Base-by-base conservation (phyloP, 2,113 vertebrate genomes). In the Gallinago jamesoni region DNA sequence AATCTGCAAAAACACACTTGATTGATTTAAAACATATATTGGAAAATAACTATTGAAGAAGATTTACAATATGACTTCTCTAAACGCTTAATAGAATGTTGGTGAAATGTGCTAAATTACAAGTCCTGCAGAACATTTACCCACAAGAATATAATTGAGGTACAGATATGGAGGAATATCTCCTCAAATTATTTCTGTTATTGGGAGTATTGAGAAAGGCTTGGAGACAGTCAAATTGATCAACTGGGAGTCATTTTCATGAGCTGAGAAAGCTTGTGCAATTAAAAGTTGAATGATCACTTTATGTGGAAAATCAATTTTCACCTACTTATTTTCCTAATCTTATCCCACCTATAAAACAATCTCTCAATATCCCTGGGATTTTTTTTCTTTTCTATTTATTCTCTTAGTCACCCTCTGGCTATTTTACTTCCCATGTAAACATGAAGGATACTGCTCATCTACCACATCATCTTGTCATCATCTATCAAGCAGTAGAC, bases 191-290 rank as follows among this genome's bases (percentile, higher is more conserved):
- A 7, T 41, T 28, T n/a, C 8, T 53, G 12, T 52, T 60, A 53
- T 13, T n/a, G 25, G 23, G 18, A 30, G 25, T 50, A n/a, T 12
- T 59, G 31, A 91, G 30, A 30, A 90, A 80, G 24, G 62, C 17
- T 33, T n/a, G 35, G 53, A 72, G 84, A 74, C 30, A 27, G 21
- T 53, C 14, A 50, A 39, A 62, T 10, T 12, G 9, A 22, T n/a
- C 9, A 63, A 7, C 12, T 55, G 35, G 17, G 9, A 63, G 10
- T 27, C 0, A 0, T 30, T 81, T 52, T 57, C 3, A 3, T 19
- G 16, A 76, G 20, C 14, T 68, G 39, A 79, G 53, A 81, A 77
- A 81, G 1, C 1, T 57, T 43, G 6, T 28, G 41, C 9, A 21
- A 37, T 45, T 48, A 53, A 56, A 43, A 25, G 16, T 1, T 82